Conservation (phyloP, 2,113 vertebrate species). For the Campylomormyrus numenius region DNA sequence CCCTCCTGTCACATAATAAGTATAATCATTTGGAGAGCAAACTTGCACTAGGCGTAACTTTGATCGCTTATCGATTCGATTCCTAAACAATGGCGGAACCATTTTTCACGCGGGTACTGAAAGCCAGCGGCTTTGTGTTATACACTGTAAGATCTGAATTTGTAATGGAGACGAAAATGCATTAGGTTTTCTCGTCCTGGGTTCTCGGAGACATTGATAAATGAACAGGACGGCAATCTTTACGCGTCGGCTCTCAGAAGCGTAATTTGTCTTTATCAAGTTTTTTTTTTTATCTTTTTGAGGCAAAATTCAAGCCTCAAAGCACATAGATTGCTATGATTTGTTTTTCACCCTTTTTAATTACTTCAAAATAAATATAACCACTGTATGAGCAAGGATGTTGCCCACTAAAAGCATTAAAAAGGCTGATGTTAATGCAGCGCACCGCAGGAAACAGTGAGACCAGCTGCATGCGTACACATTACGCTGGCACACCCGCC, state of each 20-base stretch:
- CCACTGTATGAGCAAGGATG: background rate
- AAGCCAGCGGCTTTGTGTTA: background rate
- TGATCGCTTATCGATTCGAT: slow-evolving; percentile 13
- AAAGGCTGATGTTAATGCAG: background rate
- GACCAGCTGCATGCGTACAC: background rate
- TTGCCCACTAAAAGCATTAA: background rate
- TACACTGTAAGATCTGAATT: slow-evolving; percentile 13
- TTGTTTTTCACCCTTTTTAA: background rate
- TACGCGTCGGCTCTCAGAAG: background rate
- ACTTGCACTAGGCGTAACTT: background rate
- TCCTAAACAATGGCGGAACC: background rate
- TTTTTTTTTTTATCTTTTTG: slow-evolving; percentile 12
- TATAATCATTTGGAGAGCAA: slow-evolving; percentile 6
- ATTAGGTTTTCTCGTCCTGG: slow-evolving; percentile 8
- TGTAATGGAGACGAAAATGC: slow-evolving; percentile 2
- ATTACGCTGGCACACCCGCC: background rate
- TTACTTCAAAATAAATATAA: background rate
- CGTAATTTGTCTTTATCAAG: slow-evolving; percentile 3
- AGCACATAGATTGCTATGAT: background rate
- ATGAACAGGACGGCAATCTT: background rate
- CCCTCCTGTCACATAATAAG: slow-evolving; percentile 11
- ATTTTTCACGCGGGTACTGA: background rate
- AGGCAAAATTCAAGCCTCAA: background rate
- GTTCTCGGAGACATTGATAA: slow-evolving; percentile 1
- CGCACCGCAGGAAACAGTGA: background rate